Conservation (phyloP, 2,888 invertebrate species). For the Deroplatys truncata region DNA sequence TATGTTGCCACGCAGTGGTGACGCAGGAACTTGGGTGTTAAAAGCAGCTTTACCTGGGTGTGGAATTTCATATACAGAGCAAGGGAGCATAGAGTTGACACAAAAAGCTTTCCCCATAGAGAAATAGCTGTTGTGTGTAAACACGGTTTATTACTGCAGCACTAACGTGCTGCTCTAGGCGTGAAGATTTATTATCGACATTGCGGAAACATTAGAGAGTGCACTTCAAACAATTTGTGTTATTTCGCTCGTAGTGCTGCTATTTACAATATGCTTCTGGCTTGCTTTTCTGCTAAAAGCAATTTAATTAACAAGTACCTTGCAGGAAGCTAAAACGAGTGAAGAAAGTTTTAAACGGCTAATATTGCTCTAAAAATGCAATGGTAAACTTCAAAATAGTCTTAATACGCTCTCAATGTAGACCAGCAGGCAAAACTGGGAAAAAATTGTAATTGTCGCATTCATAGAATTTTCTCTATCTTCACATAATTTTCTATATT, state of each 20-base stretch:
- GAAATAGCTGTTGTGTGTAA: neutral
- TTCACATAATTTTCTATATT: too few species aligned
- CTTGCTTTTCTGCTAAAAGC: neutral
- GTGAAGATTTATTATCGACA: neutral
- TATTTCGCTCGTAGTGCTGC: neutral
- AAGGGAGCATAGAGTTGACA: neutral
- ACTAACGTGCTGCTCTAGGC: neutral
- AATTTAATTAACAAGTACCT: neutral
- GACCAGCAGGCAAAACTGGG: too few species aligned
- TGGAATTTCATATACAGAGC: neutral
- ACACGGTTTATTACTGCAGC: neutral
- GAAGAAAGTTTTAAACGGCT: neutral
- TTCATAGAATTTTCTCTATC: too few species aligned
- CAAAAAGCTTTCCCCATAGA: neutral
- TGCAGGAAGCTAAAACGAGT: neutral
- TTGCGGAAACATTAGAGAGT: neutral
- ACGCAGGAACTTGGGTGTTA: too few species aligned
- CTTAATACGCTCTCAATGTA: too few species aligned
- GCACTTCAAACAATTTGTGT: neutral
- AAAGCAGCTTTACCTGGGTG: neutral
- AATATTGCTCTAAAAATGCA: too few species aligned
- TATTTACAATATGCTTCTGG: neutral
- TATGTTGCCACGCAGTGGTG: too few species aligned
- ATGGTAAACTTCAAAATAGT: too few species aligned
- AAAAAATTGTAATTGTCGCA: too few species aligned